These are phyloP conservation scores for Cynodonichthys magdalenae DNA, from an alignment of 2,797 vertebrate species.

Conservation along the genomic window DNA sequence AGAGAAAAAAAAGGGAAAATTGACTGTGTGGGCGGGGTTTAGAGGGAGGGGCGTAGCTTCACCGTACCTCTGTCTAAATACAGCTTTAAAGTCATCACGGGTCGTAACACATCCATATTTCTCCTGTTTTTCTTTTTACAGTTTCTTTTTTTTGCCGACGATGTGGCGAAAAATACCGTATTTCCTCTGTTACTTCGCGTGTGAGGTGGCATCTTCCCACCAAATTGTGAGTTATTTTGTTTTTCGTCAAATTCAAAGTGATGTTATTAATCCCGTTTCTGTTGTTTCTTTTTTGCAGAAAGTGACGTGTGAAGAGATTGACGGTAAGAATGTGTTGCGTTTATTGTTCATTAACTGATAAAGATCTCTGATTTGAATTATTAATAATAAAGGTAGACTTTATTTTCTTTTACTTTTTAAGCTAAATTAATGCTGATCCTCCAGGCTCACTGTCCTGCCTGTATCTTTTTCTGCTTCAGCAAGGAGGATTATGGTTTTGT, in stretches of 20 bases:
- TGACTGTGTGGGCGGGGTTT: background rate
- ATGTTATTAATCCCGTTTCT: background rate
- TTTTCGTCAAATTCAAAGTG: background rate
- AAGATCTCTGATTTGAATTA: no score
- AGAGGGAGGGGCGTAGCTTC: no score
- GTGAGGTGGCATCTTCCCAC: slow-evolving; percentile 8
- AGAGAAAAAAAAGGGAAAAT: background rate
- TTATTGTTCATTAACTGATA: background rate
- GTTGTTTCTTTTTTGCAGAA: slow-evolving; percentile 36
- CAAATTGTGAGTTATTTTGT: slow-evolving; percentile 51
- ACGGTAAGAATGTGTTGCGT: slow-evolving; percentile 26
- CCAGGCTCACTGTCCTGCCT: no score
- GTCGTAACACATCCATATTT: background rate
- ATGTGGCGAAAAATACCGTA: slow-evolving; percentile 36
- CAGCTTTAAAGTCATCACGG: background rate
- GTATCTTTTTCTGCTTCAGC: no score
- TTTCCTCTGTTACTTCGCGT: background rate
- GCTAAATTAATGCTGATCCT: no score
- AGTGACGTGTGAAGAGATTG: rapidly evolving
- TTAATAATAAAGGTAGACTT: no score
- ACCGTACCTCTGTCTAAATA: no score
- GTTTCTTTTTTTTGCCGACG: background rate
- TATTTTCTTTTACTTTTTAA: no score
- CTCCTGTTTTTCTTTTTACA: background rate
- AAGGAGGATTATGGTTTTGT: no score